Conservation (phyloP, 2,113 vertebrate species). For the Datnioides undecimradiatus region DNA sequence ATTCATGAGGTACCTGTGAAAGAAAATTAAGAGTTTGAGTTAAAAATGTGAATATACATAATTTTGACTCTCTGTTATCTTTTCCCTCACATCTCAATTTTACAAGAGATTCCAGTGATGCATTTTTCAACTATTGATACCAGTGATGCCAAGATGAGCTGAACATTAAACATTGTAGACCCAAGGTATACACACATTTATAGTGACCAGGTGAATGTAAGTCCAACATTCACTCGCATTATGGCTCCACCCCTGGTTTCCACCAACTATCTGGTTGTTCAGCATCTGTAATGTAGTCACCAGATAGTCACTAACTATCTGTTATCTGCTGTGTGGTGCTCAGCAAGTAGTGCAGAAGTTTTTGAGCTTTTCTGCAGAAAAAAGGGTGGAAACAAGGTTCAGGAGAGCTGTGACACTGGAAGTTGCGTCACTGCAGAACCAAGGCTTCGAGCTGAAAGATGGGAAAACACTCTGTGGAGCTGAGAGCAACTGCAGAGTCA, state of each 20-base stretch:
- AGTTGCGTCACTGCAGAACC: not conserved
- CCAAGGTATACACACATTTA: too few species aligned
- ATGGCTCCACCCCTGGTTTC: not conserved
- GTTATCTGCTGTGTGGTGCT: conserved; percentile 1
- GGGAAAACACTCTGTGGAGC: not conserved
- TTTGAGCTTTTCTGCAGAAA: not conserved
- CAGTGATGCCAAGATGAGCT: too few species aligned
- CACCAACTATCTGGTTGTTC: not conserved
- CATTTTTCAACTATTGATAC: too few species aligned
- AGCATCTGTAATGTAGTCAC: conserved; percentile 8
- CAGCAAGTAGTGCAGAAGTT: not conserved
- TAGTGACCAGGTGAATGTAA: not conserved
- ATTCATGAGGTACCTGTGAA: conserved; percentile 95
- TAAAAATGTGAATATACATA: conserved; percentile 11
- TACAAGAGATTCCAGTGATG: too few species aligned
- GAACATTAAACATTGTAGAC: too few species aligned
- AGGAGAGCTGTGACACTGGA: not conserved
- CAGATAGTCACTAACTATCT: not conserved
- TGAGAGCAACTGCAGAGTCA: not conserved
- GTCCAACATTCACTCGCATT: not conserved
- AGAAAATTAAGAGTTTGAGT: conserved; percentile 44
- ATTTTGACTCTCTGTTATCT: not conserved
- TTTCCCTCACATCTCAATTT: not conserved
- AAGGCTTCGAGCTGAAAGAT: not conserved
- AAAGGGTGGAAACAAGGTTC: conserved; percentile 4